Evolutionary conservation across 2,888 invertebrate species (phyloP).

Genomic region (Drosophila pseudotakahashii): DNA sequence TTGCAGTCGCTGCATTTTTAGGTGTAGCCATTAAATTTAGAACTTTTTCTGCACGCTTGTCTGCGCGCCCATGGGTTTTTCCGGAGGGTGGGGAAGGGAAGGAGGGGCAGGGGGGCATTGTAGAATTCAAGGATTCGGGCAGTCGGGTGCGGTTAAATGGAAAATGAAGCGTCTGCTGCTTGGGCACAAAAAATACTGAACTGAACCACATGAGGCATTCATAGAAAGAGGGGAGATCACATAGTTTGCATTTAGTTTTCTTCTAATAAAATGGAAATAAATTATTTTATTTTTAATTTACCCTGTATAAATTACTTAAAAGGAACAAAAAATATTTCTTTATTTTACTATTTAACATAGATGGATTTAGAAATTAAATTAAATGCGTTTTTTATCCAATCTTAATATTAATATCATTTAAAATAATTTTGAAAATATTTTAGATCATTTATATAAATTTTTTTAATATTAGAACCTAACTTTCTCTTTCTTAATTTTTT

Average conservation of each 20-base stretch:
- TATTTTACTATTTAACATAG: too few species aligned
- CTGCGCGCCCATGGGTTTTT: constrained; percentile 61
- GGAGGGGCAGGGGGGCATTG: constrained; percentile 7
- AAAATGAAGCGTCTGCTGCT: constrained; percentile 72
- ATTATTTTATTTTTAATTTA: too few species aligned
- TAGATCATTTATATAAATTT: too few species aligned
- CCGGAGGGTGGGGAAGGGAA: not conserved
- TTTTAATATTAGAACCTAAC: too few species aligned
- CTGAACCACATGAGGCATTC: constrained; percentile 27
- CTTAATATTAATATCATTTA: too few species aligned
- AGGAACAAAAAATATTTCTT: too few species aligned
- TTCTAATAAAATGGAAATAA: too few species aligned
- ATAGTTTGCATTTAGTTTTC: not conserved
- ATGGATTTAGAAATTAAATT: too few species aligned
- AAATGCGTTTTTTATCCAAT: too few species aligned
- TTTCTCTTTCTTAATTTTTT: too few species aligned
- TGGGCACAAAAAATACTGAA: constrained; percentile 26
- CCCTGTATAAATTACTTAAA: too few species aligned
- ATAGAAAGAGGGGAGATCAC: constrained; percentile 15
- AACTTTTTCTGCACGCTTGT: constrained; percentile 77
- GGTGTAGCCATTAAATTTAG: constrained; percentile 80
- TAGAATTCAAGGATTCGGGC: constrained; percentile 23
- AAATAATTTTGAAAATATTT: too few species aligned
- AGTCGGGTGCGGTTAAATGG: constrained; percentile 72
- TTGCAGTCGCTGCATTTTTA: constrained; percentile 77